phyloP scores from a whole-genome alignment of 2,797 vertebrate species.

The Sebastes melanostomus region DNA sequence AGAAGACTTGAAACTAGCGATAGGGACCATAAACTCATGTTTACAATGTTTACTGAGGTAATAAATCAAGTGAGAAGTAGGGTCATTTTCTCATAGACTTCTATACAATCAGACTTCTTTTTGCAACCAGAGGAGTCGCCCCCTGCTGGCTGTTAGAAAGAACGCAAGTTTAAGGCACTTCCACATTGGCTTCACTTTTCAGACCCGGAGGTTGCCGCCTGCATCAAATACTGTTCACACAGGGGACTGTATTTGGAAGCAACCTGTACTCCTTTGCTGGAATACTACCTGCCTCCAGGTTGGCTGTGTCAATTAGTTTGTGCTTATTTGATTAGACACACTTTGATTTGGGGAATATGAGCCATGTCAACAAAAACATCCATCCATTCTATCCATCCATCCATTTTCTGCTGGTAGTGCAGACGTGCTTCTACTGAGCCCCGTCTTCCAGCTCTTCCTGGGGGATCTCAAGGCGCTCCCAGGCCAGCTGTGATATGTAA shows the following conservation, averaged over 20 bases:
- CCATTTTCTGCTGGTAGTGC: background rate
- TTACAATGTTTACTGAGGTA: background rate
- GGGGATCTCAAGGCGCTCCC: background rate
- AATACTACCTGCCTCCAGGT: background rate
- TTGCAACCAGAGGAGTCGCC: background rate
- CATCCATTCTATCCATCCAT: background rate
- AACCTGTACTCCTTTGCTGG: background rate
- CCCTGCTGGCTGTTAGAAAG: background rate
- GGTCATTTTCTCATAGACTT: background rate
- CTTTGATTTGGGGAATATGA: background rate
- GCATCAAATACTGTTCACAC: constrained; percentile 6
- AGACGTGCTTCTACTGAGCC: background rate
- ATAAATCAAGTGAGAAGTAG: background rate
- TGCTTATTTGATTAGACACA: constrained; percentile 3
- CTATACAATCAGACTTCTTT: too few relatives aligned
- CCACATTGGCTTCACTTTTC: background rate
- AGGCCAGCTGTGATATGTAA: background rate
- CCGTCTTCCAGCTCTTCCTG: background rate
- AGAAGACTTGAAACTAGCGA: too few relatives aligned
- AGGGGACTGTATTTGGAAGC: constrained; percentile 9
- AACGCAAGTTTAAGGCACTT: background rate
- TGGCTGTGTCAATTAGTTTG: background rate
- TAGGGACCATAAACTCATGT: too few relatives aligned
- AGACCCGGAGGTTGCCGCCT: background rate
- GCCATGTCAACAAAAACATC: background rate